Evolutionary conservation across 2,888 invertebrate genomes (phyloP), one percentile per base, ranked within the genome.

Genomic region (Chironomus tentans): DNA sequence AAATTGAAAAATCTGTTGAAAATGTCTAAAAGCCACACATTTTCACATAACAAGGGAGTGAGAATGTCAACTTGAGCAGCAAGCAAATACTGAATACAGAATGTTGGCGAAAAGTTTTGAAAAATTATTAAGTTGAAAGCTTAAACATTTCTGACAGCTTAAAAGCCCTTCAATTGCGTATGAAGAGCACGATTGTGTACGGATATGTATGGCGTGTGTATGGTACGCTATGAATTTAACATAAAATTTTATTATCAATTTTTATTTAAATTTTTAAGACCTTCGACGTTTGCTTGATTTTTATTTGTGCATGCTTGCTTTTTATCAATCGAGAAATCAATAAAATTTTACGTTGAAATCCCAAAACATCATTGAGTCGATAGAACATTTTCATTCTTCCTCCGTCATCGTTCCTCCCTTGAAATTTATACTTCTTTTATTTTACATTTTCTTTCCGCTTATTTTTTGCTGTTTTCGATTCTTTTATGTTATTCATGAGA

Each of bases 81-180:
- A 38, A 38, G 38, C 38, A 2, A 10, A 10, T 38, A 10, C 38
- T 38, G 38, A 38, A 38, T 38, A 38, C 38, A 38, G 10, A 38
- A 28, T 24, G 24, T 24, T 48, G 48, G 12, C 48, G 12, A n/a
- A 50, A 56, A 56, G 56, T 18, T 56, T 56, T 56, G 15, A 56
- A 22, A 18, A 22, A 65, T 18, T 65, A 12, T 21, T 13, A 65
- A 22, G 65, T 18, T 13, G 13, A 65, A 22, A 18, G 38, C 38
- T 65, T 22, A 24, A 65, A 22, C 65, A 65, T n/a, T 22, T 65
- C 18, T 65, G 65, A 65, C 65, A 65, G 65, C 65, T 65, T 65
- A 65, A 65, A 65, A 65, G 65, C 65, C 7, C 10, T 10, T 38
- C 38, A 38, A 38, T 38, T 38, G 38, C 38, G 38, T 38, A 38